Percentiles rank a stretch among this genome's conserved stretches.
These are phyloP conservation scores for Sebastiscus albofasciatus DNA, from an alignment of 2,797 vertebrate species.

Conservation along the genomic window DNA sequence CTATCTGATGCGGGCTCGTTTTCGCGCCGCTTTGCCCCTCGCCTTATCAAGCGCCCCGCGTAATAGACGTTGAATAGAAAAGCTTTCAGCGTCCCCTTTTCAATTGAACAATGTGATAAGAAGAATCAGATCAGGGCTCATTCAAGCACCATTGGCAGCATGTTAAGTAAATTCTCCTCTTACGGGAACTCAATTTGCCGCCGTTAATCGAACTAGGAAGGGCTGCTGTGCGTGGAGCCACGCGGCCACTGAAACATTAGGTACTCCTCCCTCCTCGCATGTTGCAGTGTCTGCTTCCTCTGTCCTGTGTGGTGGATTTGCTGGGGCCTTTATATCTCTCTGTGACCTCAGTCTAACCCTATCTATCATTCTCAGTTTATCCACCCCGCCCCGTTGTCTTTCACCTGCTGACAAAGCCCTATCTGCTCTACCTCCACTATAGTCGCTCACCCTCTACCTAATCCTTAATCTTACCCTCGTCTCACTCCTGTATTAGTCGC, in stretches of 20 bases:
- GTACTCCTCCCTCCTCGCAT: constrained; percentile 21
- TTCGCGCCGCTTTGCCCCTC: constrained; percentile 48
- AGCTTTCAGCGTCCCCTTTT: constrained; percentile 73
- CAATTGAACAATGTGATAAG: constrained; percentile 80
- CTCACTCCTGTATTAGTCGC: constrained; percentile 46
- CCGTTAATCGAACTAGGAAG: constrained; percentile 70
- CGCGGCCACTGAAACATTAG: constrained; percentile 45
- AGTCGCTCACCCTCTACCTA: constrained; percentile 43
- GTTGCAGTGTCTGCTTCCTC: constrained; percentile 37
- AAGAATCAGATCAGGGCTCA: constrained; percentile 79
- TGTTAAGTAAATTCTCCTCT: constrained; percentile 81
- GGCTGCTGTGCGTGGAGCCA: constrained; percentile 55
- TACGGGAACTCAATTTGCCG: constrained; percentile 76
- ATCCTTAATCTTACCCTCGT: constrained; percentile 67
- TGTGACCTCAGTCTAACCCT: constrained; percentile 52
- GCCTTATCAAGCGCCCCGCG: constrained; percentile 59
- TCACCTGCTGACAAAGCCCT: constrained; percentile 69
- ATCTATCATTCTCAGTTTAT: constrained; percentile 56
- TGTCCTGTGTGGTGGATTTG: constrained; percentile 39
- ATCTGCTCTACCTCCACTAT: constrained; percentile 32
- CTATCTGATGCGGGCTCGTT: constrained; percentile 67
- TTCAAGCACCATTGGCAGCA: constrained; percentile 75
- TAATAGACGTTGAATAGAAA: constrained; percentile 74
- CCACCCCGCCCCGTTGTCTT: constrained; percentile 55
- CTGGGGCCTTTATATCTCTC: constrained; percentile 25